Conservation (phyloP, 1,140 invertebrate species). For the Drosophila littoralis region DNA sequence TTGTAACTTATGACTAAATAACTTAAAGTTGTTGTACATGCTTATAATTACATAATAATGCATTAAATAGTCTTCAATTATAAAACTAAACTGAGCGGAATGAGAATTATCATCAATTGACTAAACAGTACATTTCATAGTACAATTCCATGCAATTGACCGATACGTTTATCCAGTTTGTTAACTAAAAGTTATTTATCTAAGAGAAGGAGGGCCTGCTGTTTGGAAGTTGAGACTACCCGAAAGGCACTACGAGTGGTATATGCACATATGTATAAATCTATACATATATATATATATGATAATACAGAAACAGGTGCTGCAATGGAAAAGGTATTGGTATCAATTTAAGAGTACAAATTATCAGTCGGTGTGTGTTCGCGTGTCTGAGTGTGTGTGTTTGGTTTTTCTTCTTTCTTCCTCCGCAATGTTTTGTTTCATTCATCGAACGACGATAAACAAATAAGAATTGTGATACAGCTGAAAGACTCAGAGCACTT, state of each 20-base stretch:
- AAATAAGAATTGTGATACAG: slow-evolving; percentile 24
- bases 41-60: slow-evolving; percentile 76
- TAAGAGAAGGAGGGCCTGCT: slow-evolving; percentile 9
- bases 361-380: slow-evolving; percentile 69
- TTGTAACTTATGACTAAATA: slow-evolving; percentile 73
- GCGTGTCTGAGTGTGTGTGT: slow-evolving; percentile 6
- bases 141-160: slow-evolving; percentile 20
- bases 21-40: slow-evolving; percentile 66
- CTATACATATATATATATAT: slow-evolving; percentile 16
- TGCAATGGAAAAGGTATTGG: slow-evolving; percentile 17
- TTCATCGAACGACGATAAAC: slow-evolving; percentile 49
- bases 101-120: slow-evolving; percentile 57
- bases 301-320: slow-evolving; percentile 36
- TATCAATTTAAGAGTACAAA: slow-evolving; percentile 64
- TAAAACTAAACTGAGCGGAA: slow-evolving; percentile 69
- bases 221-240: slow-evolving; percentile 36
- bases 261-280: slow-evolving; percentile 22
- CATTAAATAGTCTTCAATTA: slow-evolving; percentile 69
- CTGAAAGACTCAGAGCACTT: slow-evolving; percentile 61
- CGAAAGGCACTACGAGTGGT: slow-evolving; percentile 71
- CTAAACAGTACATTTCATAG: slow-evolving; percentile 24
- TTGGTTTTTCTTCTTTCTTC: slow-evolving; percentile 16
- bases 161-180: slow-evolving; percentile 20
- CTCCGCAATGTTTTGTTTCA: slow-evolving; percentile 38
- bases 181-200: slow-evolving; percentile 37